Base-by-base conservation (phyloP, 2,113 vertebrate species). In the Cichladusa arquata region DNA sequence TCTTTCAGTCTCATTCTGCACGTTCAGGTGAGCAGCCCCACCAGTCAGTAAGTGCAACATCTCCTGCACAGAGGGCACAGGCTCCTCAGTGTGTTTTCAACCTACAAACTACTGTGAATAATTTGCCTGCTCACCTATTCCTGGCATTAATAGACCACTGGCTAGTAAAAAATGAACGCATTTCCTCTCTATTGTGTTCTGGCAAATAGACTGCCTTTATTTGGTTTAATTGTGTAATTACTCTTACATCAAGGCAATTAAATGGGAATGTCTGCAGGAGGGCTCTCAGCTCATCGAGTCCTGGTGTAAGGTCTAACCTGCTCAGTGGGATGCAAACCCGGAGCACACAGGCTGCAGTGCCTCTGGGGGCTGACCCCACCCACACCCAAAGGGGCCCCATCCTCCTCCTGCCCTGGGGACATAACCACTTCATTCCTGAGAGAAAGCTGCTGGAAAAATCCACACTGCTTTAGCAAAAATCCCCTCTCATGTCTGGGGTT, bases 191-290 rank as follows among this genome's bases (percentile, higher is more conserved):
- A 33, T 51, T 80, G 88, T 54, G 48, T 58, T 84, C 60, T n/a
- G 67, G 54, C 51, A 71, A 92, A 89, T 29, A 34, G 71, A 66
- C 5, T 62, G 36, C 29, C 51, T 86, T 88, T 86, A 70, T 86
- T 86, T 77, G 54, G 54, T 47, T 88, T 92, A 96, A 95, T 86
- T 95, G 70, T 3, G 1, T 93, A 93, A 95, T 95, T 92, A 95
- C 45, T 86, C 64, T 83, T 74, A 17, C 18, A 93, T 92, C 65
- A 34, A 96, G 86, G 51, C 56, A 90, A 90, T 92, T 95, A 94
- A 74, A 73, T 3, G 28, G 17, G 42, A 79, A 81, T 19, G 34
- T 24, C 14, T 45, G 69, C 81, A 81, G 76, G 42, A 86, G 62
- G 47, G 66, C 44, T 78, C 50, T 36, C 12, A 4, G 56, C 44